These are phyloP conservation scores for Periophthalmus modestus DNA, from an alignment of 2,113 vertebrate genomes.

Conservation along the genomic window DNA sequence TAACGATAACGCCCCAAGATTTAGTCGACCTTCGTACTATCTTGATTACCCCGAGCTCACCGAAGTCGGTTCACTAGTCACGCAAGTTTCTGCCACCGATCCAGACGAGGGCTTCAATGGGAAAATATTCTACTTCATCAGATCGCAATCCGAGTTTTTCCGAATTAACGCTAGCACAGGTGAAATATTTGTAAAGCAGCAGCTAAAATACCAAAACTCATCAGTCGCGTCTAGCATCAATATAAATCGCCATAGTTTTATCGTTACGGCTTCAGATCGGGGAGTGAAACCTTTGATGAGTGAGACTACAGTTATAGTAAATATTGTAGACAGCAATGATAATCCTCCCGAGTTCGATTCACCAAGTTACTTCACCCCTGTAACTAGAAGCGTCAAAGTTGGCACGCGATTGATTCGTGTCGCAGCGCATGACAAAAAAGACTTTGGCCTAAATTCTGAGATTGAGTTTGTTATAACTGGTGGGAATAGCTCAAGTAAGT, in stretches of 20 bases:
- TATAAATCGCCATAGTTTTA: slow-evolving; percentile 94
- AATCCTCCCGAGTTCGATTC: slow-evolving; percentile 86
- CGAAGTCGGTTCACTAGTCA: slow-evolving; percentile 85
- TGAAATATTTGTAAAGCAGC: slow-evolving; percentile 92
- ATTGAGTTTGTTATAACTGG: slow-evolving; percentile 86
- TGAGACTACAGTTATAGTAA: slow-evolving; percentile 93
- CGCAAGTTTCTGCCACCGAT: slow-evolving; percentile 87
- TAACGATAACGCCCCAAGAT: slow-evolving; percentile 92
- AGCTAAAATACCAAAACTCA: slow-evolving; percentile 88
- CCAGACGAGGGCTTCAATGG: slow-evolving; percentile 89
- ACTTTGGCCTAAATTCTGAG: slow-evolving; percentile 94
- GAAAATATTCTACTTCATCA: slow-evolving; percentile 94
- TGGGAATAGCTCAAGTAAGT: slow-evolving; percentile 82
- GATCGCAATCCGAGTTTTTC: slow-evolving; percentile 95
- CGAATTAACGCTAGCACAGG: slow-evolving; percentile 90
- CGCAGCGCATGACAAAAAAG: slow-evolving; percentile 87
- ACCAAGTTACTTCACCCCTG: slow-evolving; percentile 87
- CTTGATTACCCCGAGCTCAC: slow-evolving; percentile 91
- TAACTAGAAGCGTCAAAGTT: slow-evolving; percentile 89
- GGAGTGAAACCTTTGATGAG: slow-evolving; percentile 87
- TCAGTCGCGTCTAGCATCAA: slow-evolving; percentile 82
- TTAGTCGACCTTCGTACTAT: slow-evolving; percentile 92
- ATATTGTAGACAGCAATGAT: slow-evolving; percentile 93
- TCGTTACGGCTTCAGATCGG: slow-evolving; percentile 92
- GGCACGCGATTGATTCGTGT: slow-evolving; percentile 89